Percentiles rank a stretch among this genome's conserved stretches.
Conservation (phyloP, 2,113 vertebrate species). For the Crotalus viridis region DNA sequence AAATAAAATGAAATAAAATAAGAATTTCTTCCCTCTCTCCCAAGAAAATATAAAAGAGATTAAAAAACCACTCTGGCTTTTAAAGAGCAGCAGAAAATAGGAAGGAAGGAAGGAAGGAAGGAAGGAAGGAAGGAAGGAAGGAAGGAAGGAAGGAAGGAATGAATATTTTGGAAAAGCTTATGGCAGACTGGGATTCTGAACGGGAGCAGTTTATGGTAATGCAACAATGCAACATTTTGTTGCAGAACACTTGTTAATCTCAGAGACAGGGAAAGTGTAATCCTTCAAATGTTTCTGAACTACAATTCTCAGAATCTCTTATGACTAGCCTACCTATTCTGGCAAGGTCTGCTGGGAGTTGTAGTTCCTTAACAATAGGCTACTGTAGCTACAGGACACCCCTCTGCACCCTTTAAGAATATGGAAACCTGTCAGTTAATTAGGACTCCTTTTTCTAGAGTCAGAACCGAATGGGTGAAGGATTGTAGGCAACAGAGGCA, state of each 20-base stretch:
- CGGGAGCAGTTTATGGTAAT: neutral
- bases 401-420: neutral
- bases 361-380: neutral
- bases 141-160: neutral
- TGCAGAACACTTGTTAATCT: neutral
- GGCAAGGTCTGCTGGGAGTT: neutral
- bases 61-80: neutral
- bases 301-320: neutral
- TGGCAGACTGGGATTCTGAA: neutral
- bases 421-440: neutral
- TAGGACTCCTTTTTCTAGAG: neutral
- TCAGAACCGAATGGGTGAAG: neutral
- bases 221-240: neutral
- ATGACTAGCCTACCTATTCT: neutral
- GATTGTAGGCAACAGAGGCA: neutral
- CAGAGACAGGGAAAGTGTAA: neutral
- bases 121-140: neutral
- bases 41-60: neutral
- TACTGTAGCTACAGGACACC: neutral
- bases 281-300: neutral
- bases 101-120: neutral
- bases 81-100: neutral
- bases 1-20: neutral
- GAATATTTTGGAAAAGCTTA: neutral
- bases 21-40: neutral